phyloP scores from a whole-genome alignment of 2,113 vertebrate genomes.

The Heptranchias perlo region DNA sequence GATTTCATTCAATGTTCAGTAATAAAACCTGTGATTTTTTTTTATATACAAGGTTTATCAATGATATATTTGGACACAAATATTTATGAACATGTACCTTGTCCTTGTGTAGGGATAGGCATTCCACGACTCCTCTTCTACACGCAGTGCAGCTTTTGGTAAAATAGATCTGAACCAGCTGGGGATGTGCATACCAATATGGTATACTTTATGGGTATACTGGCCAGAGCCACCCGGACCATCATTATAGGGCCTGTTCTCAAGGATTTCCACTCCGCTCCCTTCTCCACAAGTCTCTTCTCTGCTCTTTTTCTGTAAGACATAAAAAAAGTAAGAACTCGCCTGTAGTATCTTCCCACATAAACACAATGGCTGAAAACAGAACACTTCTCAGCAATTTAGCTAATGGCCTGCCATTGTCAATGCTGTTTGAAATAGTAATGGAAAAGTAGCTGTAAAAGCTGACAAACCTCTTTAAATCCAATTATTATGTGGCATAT shows the following conservation, averaged over 20 bases:
- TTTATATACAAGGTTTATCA: not conserved
- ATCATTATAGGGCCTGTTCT: constrained; percentile 86
- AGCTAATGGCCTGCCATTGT: too few relatives aligned
- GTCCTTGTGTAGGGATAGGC: constrained; percentile 93
- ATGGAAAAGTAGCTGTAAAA: not conserved
- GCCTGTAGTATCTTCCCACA: rapidly evolving
- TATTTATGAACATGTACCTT: constrained; percentile 57
- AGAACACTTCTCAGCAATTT: too few relatives aligned
- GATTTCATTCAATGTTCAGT: not conserved
- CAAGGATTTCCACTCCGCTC: constrained; percentile 89
- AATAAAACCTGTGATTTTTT: not conserved
- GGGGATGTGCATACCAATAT: constrained; percentile 96
- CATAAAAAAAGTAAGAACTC: not conserved
- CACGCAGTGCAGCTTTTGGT: constrained; percentile 87
- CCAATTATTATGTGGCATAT: not conserved
- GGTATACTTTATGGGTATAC: constrained; percentile 94
- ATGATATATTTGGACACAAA: not conserved
- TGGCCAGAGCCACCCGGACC: constrained; percentile 84
- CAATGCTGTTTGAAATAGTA: not conserved
- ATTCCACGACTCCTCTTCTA: constrained; percentile 94
- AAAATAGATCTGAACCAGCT: constrained; percentile 93
- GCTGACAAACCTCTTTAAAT: not conserved
- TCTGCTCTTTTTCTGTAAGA: constrained; percentile 84
- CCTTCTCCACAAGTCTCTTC: constrained; percentile 89
- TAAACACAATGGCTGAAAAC: not conserved